Evolutionary conservation across 2,797 vertebrate species (phyloP).

Genomic region (Pantherophis alleghaniensis): DNA sequence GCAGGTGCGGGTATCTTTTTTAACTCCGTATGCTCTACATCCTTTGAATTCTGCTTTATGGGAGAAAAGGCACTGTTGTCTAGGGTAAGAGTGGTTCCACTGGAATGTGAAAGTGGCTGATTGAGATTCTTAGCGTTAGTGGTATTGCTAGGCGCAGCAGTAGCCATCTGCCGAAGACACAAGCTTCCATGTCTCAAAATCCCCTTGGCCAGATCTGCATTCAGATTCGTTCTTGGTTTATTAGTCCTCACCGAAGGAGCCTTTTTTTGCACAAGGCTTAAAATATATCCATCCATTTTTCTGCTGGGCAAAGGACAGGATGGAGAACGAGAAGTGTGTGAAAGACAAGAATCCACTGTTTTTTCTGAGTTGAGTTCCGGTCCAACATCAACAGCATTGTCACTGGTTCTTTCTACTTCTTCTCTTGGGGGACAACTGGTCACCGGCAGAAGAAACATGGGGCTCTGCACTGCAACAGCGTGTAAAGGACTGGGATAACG

Average conservation of each 20-base stretch:
- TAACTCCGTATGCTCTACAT: conserved; percentile 72
- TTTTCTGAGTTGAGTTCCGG: conserved; percentile 68
- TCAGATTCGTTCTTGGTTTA: conserved; percentile 90
- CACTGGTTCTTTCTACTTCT: conserved; percentile 66
- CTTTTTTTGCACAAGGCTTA: conserved; percentile 85
- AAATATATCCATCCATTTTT: conserved; percentile 88
- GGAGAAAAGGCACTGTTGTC: conserved; percentile 70
- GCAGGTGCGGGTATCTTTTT: conserved; percentile 58
- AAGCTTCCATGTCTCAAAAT: conserved; percentile 84
- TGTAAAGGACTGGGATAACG: conserved; percentile 90
- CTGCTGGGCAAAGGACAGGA: conserved; percentile 71
- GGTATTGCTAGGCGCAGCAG: conserved; percentile 55
- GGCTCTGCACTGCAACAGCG: conserved; percentile 86
- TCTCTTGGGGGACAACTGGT: conserved; percentile 70
- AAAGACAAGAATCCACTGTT: conserved; percentile 58
- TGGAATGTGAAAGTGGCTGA: conserved; percentile 64
- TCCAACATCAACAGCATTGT: conserved; percentile 59
- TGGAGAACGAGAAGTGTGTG: conserved; percentile 69
- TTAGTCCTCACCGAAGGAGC: conserved; percentile 83
- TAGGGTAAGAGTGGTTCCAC: conserved; percentile 26
- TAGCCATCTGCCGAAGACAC: conserved; percentile 73
- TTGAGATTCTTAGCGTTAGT: conserved; percentile 73
- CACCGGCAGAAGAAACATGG: conserved; percentile 79
- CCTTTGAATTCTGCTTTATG: conserved; percentile 72
- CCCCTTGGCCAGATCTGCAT: conserved; percentile 83